Evolutionary conservation across 2,888 invertebrate species (phyloP).

Genomic region (Saturnia japonica): DNA sequence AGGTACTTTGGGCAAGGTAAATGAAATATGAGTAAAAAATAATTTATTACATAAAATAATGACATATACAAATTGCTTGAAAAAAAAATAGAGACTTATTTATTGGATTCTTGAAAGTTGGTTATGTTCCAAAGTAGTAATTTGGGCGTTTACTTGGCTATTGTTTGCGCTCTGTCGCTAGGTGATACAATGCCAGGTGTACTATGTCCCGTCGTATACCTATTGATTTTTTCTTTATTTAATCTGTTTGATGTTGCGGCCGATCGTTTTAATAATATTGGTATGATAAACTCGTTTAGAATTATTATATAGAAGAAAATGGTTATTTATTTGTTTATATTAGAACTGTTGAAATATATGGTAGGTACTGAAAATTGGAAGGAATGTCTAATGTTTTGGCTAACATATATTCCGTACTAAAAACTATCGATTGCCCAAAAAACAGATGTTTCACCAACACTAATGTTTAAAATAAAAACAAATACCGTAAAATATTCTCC

Average conservation of each 20-base stretch:
- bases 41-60: not conserved
- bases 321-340: not conserved
- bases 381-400: too few relatives aligned
- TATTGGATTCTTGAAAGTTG: not conserved
- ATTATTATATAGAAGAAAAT: not conserved
- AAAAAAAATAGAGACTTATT: not conserved
- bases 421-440: too few relatives aligned
- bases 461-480: not conserved
- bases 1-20: too few relatives aligned
- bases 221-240: conserved; percentile 30
- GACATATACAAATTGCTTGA: not conserved
- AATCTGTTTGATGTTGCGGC: not conserved
- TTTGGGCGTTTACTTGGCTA: conserved; percentile 23
- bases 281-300: not conserved
- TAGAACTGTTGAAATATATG: too few relatives aligned
- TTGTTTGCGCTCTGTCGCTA: conserved; percentile 37
- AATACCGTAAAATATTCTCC: not conserved
- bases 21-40: not conserved
- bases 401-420: too few relatives aligned
- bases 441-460: too few relatives aligned
- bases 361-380: too few relatives aligned
- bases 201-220: conserved; percentile 32
- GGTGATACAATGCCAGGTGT: conserved; percentile 34
- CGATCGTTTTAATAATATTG: not conserved
- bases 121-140: conserved; percentile 8